Conservation (phyloP, 2,797 vertebrate species). For the Cyprinodon diabolis region DNA sequence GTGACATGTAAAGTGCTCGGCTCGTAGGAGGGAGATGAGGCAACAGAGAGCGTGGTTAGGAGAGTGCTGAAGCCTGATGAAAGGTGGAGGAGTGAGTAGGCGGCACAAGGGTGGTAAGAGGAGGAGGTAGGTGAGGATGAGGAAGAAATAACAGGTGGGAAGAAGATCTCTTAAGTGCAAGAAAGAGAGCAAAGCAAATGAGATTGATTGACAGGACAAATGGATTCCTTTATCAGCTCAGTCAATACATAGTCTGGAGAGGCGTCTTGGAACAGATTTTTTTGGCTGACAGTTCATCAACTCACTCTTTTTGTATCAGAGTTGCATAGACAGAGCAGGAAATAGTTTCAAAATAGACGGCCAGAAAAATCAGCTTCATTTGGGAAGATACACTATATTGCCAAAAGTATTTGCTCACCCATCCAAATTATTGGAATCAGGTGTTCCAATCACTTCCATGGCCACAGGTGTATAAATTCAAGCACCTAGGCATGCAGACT, state of each 20-base stretch:
- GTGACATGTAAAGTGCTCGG: constrained; percentile 60
- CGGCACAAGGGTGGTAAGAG: constrained; percentile 51
- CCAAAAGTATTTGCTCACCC: too few species aligned
- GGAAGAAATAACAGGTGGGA: constrained; percentile 62
- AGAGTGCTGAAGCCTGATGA: constrained; percentile 59
- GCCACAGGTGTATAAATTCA: too few species aligned
- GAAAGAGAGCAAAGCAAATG: constrained; percentile 41
- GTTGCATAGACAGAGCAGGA: neutral
- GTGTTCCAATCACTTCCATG: too few species aligned
- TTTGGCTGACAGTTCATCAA: constrained; percentile 34
- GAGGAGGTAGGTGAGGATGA: constrained; percentile 58
- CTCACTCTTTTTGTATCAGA: constrained; percentile 13
- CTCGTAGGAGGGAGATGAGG: constrained; percentile 72
- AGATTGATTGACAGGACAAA: constrained; percentile 36
- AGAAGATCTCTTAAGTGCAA: constrained; percentile 54
- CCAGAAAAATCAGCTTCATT: constrained; percentile 6
- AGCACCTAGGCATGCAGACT: too few species aligned
- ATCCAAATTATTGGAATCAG: too few species aligned
- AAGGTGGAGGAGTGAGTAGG: constrained; percentile 65
- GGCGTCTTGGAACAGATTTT: neutral
- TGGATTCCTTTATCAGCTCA: constrained; percentile 40
- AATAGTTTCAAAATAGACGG: constrained; percentile 12
- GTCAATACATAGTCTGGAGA: constrained; percentile 32
- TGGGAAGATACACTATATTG: too few species aligned
- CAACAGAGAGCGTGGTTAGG: constrained; percentile 43